These are phyloP conservation scores for Rhamnusium bicolor DNA, from an alignment of 2,888 invertebrate genomes.

Conservation along the genomic window DNA sequence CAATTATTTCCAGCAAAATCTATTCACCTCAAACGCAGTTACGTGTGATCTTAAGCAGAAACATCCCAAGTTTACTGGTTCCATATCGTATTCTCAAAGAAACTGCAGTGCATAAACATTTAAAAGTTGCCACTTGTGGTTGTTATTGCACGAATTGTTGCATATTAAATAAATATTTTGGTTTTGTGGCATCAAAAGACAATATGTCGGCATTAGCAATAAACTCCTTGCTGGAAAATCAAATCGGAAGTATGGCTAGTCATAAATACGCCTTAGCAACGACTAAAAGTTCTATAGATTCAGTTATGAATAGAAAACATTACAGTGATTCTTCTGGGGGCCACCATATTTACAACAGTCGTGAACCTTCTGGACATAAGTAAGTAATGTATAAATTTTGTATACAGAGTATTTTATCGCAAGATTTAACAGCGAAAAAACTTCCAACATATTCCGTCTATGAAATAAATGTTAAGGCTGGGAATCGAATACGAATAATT, in stretches of 20 bases:
- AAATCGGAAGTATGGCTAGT: constrained; percentile 35
- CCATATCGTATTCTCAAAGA: background rate
- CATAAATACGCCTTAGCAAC: constrained; percentile 23
- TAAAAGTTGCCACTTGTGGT: background rate
- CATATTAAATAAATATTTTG: background rate
- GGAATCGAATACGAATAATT: too few species aligned
- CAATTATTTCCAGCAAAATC: constrained; percentile 44
- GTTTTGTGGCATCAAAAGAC: background rate
- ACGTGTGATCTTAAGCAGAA: constrained; percentile 11
- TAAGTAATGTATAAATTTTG: too few species aligned
- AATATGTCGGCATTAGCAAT: constrained; percentile 47
- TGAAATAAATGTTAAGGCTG: too few species aligned
- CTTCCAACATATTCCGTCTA: too few species aligned
- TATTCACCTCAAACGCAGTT: constrained; percentile 39
- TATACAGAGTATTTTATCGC: too few species aligned
- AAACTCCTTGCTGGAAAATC: constrained; percentile 45
- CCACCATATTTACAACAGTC: constrained; percentile 51
- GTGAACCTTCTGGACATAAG: constrained; percentile 38
- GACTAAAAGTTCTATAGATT: constrained; percentile 36
- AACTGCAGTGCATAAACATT: background rate
- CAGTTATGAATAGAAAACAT: constrained; percentile 56
- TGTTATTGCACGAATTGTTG: background rate
- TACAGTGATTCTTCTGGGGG: constrained; percentile 52
- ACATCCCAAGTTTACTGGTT: background rate
- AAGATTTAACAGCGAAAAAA: too few species aligned